Evolutionary conservation across 2,113 vertebrate genomes (phyloP).

Genomic region (Archocentrus centrarchus): DNA sequence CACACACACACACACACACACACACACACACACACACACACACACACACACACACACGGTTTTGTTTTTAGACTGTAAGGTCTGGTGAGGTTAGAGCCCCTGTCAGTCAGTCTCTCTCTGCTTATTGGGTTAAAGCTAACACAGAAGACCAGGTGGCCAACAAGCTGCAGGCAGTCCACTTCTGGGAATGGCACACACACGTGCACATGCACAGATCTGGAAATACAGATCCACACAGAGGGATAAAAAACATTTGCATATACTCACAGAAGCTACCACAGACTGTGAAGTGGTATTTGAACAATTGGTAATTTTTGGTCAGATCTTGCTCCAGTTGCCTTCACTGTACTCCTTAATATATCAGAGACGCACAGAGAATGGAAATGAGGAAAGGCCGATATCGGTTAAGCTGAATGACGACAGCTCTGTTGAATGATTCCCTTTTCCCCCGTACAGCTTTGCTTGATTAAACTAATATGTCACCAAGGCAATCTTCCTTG

Average conservation of each 20-base stretch:
- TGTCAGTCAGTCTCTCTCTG: conserved; percentile 56
- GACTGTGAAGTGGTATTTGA: neutral
- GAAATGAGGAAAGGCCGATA: conserved; percentile 15
- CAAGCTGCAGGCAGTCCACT: conserved; percentile 59
- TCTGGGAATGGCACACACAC: conserved; percentile 59
- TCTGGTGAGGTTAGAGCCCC: conserved; percentile 17
- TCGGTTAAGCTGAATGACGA: conserved; percentile 30
- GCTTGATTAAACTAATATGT: conserved; percentile 66
- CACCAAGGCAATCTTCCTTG: conserved; percentile 36
- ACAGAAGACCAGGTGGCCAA: conserved; percentile 60
- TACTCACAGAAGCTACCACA: neutral
- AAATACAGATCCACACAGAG: conserved; percentile 15
- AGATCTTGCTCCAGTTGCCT: neutral
- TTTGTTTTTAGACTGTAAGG: conserved; percentile 20
- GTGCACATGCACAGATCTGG: neutral
- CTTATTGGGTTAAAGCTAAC: conserved; percentile 71
- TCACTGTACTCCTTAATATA: conserved; percentile 2
- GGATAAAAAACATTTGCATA: neutral
- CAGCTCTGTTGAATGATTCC: conserved; percentile 32
- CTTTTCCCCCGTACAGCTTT: conserved; percentile 13
- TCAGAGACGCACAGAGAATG: conserved; percentile 6
- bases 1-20: neutral
- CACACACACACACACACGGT: neutral
- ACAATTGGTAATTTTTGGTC: conserved; percentile 17
- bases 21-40: neutral